Base-by-base conservation (phyloP, 2,113 vertebrate genomes). In the Tylochromis polylepis region DNA sequence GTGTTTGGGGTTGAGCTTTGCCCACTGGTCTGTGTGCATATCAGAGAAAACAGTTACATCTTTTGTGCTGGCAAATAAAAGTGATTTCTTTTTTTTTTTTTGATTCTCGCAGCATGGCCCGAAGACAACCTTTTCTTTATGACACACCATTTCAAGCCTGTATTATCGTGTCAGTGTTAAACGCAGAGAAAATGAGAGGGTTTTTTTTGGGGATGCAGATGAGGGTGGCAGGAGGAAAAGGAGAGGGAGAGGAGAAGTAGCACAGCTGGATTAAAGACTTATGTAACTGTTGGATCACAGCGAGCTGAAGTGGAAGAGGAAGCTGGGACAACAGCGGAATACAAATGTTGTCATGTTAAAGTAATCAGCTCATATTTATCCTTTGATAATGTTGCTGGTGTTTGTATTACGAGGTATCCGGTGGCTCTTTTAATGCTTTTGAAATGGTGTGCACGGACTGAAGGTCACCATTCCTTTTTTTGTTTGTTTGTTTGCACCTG, bases 221-320 rank as follows among this genome's bases (percentile, higher is more conserved):
- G 89, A 88, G 18, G 51, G 81, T 51, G 79, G 81, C n/a, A 38
- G 85, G 67, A 81, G 87, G 38, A 75, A 81, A 81, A 86, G 49
- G 79, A 89, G 72, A 82, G 77, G 16, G 82, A 80, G 82, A 65
- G 36, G 82, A 84, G 86, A 93, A 91, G 92, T 85, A 88, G 92
- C 89, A 90, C 92, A 93, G 91, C 94, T 94, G 94, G 94, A 95
- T 95, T 94, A 93, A 90, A 92, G 94, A 90, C 85, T 94, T 95
- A 91, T 70, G 86, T 94, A 95, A 95, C 91, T 87, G 89, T 93
- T 90, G 89, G 93, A 94, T 95, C 93, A 82, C 79, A 56, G 87
- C 56, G 24, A 90, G 86, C 60, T 86, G 85, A 90, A 93, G 82
- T 88, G 77, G 82, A 84, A 92, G 84, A 91, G 79, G 77, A 83